Evolutionary conservation across 2,888 invertebrate species (phyloP).

Genomic region (Eupithecia subfuscata): DNA sequence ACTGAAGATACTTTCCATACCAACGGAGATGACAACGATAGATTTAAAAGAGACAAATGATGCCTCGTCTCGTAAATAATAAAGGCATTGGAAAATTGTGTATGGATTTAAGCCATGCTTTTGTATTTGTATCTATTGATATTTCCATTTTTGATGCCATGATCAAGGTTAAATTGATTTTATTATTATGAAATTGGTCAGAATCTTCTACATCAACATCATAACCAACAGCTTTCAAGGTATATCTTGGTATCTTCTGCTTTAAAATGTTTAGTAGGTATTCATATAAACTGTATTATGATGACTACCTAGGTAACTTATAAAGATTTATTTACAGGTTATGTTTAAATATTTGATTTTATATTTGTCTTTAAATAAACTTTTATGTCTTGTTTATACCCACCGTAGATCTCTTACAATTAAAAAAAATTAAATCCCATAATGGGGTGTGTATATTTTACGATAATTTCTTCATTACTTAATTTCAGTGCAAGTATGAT

Average conservation of each 20-base stretch:
- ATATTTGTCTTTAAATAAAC: background rate
- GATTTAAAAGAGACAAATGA: background rate
- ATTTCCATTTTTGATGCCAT: background rate
- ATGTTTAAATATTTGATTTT: background rate
- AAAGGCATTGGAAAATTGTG: background rate
- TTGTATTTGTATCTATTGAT: background rate
- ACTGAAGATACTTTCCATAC: background rate
- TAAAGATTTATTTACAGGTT: background rate
- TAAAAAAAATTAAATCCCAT: background rate
- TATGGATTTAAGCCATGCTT: background rate
- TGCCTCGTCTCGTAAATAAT: background rate
- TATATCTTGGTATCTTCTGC: background rate
- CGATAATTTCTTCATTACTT: background rate
- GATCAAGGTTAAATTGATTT: background rate
- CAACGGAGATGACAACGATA: background rate
- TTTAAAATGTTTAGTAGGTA: background rate
- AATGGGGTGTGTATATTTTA: background rate
- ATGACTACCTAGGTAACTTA: background rate
- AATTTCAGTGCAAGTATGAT: background rate
- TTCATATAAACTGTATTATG: background rate
- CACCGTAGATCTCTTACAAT: constrained; percentile 2
- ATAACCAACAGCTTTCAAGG: background rate
- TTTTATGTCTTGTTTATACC: background rate
- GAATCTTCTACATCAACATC: background rate
- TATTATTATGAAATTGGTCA: background rate